Percentiles rank a stretch among this genome's conserved stretches.
phyloP scores from a whole-genome alignment of 2,888 invertebrate species.

The Meloe dianella region DNA sequence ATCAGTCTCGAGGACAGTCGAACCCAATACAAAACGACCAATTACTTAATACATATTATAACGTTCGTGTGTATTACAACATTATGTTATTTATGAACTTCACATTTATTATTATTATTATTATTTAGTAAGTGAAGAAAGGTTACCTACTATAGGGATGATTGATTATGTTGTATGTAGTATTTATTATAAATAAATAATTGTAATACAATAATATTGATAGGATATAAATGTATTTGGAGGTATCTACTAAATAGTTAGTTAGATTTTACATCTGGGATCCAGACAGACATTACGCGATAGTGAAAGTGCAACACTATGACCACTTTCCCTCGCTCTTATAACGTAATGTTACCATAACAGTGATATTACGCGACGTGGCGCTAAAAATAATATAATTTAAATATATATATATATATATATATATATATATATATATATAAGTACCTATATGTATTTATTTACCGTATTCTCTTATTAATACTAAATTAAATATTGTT shows the following conservation, averaged over 20 bases:
- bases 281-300: constrained; percentile 57
- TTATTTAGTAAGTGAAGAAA: constrained; percentile 30
- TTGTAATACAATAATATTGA: background rate
- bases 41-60: constrained; percentile 57
- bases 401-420: too few species aligned
- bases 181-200: too few species aligned
- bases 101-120: constrained; percentile 43
- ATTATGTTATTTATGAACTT: constrained; percentile 55
- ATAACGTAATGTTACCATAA: constrained; percentile 57
- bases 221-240: background rate
- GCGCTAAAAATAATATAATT: constrained; percentile 16
- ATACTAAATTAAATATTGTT: too few species aligned
- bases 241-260: constrained; percentile 37
- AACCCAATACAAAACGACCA: constrained; percentile 58
- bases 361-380: constrained; percentile 46
- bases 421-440: too few species aligned
- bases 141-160: constrained; percentile 15
- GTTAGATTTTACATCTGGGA: constrained; percentile 43
- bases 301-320: constrained; percentile 60
- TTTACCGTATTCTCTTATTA: background rate
- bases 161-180: too few species aligned
- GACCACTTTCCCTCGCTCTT: constrained; percentile 59
- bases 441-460: too few species aligned
- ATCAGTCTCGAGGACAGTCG: constrained; percentile 61
- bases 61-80: constrained; percentile 55